These are phyloP conservation scores for Eueides isabella DNA, from an alignment of 1,140 invertebrate genomes.

Conservation along the genomic window DNA sequence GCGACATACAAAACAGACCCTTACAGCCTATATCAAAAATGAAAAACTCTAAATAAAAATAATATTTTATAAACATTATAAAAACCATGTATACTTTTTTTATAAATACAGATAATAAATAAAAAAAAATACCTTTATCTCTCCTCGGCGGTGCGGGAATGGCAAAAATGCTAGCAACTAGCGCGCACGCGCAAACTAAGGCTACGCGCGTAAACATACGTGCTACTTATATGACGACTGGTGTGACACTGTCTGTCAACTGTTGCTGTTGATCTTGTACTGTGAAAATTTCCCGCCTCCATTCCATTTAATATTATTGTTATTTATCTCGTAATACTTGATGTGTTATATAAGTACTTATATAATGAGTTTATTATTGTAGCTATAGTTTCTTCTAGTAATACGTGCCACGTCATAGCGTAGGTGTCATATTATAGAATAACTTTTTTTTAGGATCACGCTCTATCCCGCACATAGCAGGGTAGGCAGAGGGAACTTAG, in stretches of 20 bases:
- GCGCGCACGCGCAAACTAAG: conserved; percentile 59
- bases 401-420: too few species aligned
- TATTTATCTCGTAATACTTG: conserved; percentile 12
- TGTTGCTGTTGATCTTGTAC: conserved; percentile 15
- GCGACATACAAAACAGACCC: background rate
- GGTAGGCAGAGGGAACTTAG: too few species aligned
- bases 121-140: conserved; percentile 50
- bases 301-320: conserved; percentile 13
- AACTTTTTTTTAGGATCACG: too few species aligned
- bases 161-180: conserved; percentile 47
- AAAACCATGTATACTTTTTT: too few species aligned
- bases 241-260: conserved; percentile 19
- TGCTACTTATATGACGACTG: conserved; percentile 48
- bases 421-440: too few species aligned
- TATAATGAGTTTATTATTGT: background rate
- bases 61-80: background rate
- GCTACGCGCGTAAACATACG: conserved; percentile 61
- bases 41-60: background rate
- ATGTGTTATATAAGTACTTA: background rate
- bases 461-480: too few species aligned
- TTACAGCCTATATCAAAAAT: background rate
- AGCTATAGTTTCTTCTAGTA: background rate
- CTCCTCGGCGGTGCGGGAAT: conserved; percentile 55
- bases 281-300: conserved; percentile 19
- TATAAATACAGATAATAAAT: background rate